Base-by-base conservation (phyloP, 1,140 invertebrate species). In the Rhopalosiphum maidis region DNA sequence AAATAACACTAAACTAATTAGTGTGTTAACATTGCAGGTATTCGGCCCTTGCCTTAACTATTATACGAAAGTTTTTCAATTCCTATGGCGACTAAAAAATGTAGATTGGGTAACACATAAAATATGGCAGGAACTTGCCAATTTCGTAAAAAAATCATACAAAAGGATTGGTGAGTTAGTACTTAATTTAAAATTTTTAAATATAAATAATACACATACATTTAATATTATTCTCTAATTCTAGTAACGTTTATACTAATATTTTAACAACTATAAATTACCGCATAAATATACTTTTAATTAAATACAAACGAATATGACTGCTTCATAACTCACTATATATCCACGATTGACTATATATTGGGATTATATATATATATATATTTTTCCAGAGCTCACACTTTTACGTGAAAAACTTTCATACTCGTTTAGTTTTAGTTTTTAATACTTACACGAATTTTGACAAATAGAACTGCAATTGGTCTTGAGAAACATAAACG, bases 21-120 rank as follows among this genome's bases (percentile, higher is more conserved):
- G 21, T n/a, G 21, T 88, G n/a, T 22, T 2, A 35, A 51, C n/a
- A 87, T 5, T 41, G 22, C 30, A 83, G 68, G 15, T 92, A 85
- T 83, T 92, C 25, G 68, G 91, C 30, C 60, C 77, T 18, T 83
- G n/a, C 23, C 7, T 18, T 6, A 92, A 54, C 11, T 22, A 82
- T 4, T 83, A 92, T 48, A 35, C 43, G 1, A 83, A 54, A 1
- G 21, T 92, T 48, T 92, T 92, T 51, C 2, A 92, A n/a, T 92
- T 92, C 51, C 23, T 92, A 37, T 92, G 91, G 91, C 77, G n/a
- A 25, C 25, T 83, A 18, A 92, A 85, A 83, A 48, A 85, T 35
- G n/a, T 85, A 18, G 46, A 92, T 83, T 92, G 68, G 60, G 54
- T n/a, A 37, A 85, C 46, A 37, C 48, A 35, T 23, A 85, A 85